phyloP scores from a whole-genome alignment of 2,113 vertebrate species.

The Sula dactylatra region DNA sequence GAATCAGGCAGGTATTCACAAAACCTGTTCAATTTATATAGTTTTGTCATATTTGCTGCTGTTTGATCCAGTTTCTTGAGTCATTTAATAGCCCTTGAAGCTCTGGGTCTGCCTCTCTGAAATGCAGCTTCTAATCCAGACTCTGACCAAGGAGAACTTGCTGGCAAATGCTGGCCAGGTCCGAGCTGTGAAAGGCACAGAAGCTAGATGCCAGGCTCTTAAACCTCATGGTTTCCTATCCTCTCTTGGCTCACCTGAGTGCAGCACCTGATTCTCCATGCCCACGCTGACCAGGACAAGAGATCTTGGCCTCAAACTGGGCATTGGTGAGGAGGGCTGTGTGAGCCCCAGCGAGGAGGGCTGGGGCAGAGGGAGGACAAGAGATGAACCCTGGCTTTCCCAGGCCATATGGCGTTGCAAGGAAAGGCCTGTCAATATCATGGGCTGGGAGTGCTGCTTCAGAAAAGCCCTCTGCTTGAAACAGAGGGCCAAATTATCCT shows the following conservation, averaged over 20 bases:
- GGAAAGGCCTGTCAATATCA: background rate
- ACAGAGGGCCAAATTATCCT: background rate
- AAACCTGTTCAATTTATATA: background rate
- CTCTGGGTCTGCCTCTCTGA: background rate
- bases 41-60: background rate
- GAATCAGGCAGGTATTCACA: background rate
- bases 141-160: background rate
- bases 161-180: background rate
- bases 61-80: background rate
- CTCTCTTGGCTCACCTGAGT: background rate
- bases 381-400: background rate
- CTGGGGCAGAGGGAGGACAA: background rate
- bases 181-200: background rate
- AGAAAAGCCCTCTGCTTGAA: background rate
- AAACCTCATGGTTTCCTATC: background rate
- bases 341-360: accelerated
- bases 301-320: background rate
- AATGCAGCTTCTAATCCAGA: background rate
- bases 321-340: background rate
- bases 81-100: background rate
- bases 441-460: background rate
- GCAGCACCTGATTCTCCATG: background rate
- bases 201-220: background rate
- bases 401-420: background rate
- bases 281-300: background rate